Conservation (phyloP, 2,797 vertebrate genomes). For the Falco peregrinus region DNA sequence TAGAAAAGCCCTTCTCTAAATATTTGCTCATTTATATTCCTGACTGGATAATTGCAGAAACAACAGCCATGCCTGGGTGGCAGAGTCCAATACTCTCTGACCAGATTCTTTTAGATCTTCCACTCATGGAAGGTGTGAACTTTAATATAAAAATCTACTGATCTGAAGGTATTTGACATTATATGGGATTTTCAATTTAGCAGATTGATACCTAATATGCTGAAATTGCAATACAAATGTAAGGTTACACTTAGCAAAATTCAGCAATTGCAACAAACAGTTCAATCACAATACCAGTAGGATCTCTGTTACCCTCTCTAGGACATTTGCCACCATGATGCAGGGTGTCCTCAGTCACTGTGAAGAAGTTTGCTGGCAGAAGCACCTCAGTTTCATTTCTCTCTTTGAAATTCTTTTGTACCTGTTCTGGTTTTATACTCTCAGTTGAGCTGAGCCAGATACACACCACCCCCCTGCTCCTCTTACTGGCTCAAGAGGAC, state of each 20-base stretch:
- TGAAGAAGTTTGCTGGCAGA: accelerated
- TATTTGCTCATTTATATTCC: neutral
- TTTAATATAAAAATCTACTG: neutral
- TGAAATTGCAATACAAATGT: neutral
- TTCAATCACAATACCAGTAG: neutral
- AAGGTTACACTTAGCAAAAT: neutral
- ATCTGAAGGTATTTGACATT: neutral
- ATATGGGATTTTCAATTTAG: neutral
- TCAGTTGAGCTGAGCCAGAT: neutral
- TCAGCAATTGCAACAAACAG: neutral
- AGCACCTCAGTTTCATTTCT: neutral
- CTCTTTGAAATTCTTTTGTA: neutral
- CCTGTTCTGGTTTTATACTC: neutral
- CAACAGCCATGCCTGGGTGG: neutral
- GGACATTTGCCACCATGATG: neutral
- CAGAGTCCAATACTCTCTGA: neutral
- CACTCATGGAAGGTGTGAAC: accelerated
- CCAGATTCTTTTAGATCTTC: neutral
- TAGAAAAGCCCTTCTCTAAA: neutral
- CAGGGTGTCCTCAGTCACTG: neutral
- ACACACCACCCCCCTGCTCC: accelerated
- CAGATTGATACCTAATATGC: neutral
- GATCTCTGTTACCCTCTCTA: neutral
- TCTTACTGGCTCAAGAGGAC: neutral
- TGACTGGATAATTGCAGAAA: neutral